A percentile compares a stretch with the other conserved stretches of the same genome.
Conservation (phyloP, 2,797 vertebrate genomes). For the Corythornis leucogaster region DNA sequence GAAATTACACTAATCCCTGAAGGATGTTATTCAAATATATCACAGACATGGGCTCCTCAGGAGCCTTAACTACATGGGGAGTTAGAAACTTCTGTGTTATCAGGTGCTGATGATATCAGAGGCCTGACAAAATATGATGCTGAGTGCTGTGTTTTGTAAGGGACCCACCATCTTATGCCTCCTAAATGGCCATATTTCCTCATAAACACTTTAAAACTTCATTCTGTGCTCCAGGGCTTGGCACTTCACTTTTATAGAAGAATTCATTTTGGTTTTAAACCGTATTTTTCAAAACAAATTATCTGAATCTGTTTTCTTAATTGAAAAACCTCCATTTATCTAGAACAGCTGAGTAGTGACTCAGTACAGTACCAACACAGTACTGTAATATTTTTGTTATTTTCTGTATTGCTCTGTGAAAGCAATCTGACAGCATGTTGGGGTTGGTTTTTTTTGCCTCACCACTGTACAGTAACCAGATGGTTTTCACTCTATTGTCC, state of each 20-base stretch:
- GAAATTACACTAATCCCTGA: background rate
- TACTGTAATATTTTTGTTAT: slow-evolving; percentile 57
- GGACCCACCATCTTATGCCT: background rate
- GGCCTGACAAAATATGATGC: background rate
- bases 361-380: slow-evolving; percentile 13
- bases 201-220: background rate
- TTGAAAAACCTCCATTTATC: slow-evolving; percentile 28
- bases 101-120: background rate
- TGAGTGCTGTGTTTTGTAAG: background rate
- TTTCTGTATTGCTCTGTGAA: slow-evolving; percentile 23
- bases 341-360: background rate
- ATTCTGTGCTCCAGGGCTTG: background rate
- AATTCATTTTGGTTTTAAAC: background rate
- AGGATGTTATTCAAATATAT: background rate
- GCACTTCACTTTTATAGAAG: background rate
- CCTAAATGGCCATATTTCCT: background rate
- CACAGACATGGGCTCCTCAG: background rate
- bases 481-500: slow-evolving; percentile 64
- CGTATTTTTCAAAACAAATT: background rate
- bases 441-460: background rate
- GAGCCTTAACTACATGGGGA: background rate
- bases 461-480: slow-evolving; percentile 66
- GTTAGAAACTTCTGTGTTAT: background rate
- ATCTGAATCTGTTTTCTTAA: slow-evolving; percentile 17
- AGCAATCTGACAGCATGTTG: slow-evolving; percentile 26